phyloP scores from a whole-genome alignment of 2,888 invertebrate species.

The Pachymerium ferrugineum region DNA sequence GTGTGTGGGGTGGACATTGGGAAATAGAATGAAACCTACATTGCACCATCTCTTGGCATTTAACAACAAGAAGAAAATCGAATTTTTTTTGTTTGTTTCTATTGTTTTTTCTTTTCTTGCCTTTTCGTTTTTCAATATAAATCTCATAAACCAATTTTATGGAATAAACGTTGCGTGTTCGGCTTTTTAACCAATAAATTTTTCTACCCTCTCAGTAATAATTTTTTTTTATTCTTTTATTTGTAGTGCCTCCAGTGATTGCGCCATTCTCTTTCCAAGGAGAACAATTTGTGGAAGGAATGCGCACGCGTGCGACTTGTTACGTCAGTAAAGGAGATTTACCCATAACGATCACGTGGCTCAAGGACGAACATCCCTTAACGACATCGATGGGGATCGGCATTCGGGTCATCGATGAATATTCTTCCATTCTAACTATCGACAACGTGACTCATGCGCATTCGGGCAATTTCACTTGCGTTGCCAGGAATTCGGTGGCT shows the following conservation, averaged over 20 bases:
- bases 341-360: constrained; percentile 71
- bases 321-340: constrained; percentile 70
- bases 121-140: not conserved
- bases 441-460: constrained; percentile 44
- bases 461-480: constrained; percentile 55
- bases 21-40: not conserved
- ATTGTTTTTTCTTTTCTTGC: no score
- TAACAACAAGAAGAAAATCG: not conserved
- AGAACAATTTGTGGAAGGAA: constrained; percentile 64
- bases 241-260: constrained; percentile 66
- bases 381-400: constrained; percentile 41
- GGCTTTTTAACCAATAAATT: not conserved
- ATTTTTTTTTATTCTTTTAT: constrained; percentile 12
- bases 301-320: constrained; percentile 66
- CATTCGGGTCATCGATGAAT: constrained; percentile 39
- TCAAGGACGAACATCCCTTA: constrained; percentile 61
- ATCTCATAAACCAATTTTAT: not conserved
- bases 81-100: not conserved
- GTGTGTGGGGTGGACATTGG: no score
- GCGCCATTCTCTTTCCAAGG: constrained; percentile 69
- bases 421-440: constrained; percentile 41
- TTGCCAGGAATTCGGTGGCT: constrained; percentile 51
- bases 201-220: not conserved
- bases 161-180: no score
- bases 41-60: not conserved